Conservation (phyloP, 2,113 vertebrate genomes). For the Lampris megalopsis region DNA sequence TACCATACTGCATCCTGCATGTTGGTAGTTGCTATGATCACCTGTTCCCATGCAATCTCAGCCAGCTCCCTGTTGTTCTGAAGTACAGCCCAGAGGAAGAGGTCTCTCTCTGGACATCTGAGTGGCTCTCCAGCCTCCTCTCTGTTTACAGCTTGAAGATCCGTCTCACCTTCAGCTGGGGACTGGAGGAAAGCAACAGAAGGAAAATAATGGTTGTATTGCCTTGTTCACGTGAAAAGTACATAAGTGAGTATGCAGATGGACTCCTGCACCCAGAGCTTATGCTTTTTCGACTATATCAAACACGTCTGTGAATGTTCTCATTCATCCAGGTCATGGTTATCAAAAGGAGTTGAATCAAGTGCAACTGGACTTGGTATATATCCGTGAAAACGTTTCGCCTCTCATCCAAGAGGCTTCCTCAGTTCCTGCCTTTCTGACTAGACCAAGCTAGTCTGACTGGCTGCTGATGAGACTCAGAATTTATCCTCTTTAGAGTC, state of each 20-base stretch:
- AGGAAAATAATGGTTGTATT: neutral
- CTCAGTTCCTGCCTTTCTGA: too few relatives aligned
- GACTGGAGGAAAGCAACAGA: constrained; percentile 47
- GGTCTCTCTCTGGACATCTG: constrained; percentile 84
- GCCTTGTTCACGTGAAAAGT: neutral
- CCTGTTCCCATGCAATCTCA: constrained; percentile 94
- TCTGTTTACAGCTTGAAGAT: constrained; percentile 2
- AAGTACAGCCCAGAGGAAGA: constrained; percentile 95
- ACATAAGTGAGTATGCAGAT: too few relatives aligned
- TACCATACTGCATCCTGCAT: neutral
- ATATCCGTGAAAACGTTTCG: too few relatives aligned
- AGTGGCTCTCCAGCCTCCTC: constrained; percentile 18
- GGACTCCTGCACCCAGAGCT: neutral
- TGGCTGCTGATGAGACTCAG: too few relatives aligned
- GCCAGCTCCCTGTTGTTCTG: constrained; percentile 91
- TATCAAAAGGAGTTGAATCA: too few relatives aligned
- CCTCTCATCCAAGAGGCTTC: too few relatives aligned
- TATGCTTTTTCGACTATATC: too few relatives aligned
- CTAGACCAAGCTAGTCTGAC: too few relatives aligned
- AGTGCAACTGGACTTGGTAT: too few relatives aligned
- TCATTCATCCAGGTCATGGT: too few relatives aligned
- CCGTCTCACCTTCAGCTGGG: constrained; percentile 37
- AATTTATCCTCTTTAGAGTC: too few relatives aligned
- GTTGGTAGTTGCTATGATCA: constrained; percentile 56
- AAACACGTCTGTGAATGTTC: too few relatives aligned